Percentiles rank a stretch among this genome's conserved stretches.
These are phyloP conservation scores for Latrodectus hesperus DNA, from an alignment of 2,888 invertebrate genomes.

Conservation along the genomic window DNA sequence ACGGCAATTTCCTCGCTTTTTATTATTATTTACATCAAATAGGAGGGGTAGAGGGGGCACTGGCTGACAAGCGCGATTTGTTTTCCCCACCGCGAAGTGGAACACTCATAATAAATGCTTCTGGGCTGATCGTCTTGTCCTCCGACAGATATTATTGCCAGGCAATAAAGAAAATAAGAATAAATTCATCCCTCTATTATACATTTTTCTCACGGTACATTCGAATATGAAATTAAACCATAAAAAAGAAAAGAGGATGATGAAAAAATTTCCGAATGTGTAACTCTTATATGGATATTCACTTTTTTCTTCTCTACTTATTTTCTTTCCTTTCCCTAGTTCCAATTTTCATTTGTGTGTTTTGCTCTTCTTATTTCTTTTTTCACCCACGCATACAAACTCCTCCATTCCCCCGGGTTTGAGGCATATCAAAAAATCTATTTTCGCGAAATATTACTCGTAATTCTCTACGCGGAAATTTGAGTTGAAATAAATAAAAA, in stretches of 20 bases:
- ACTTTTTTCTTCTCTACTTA: conserved; percentile 3
- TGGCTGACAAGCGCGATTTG: conserved; percentile 53
- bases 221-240: conserved; percentile 37
- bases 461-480: conserved; percentile 39
- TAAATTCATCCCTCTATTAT: conserved; percentile 6
- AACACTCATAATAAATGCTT: conserved; percentile 47
- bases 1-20: background rate
- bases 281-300: conserved; percentile 34
- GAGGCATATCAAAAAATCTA: conserved; percentile 38
- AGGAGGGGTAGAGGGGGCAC: conserved; percentile 18
- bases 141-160: conserved; percentile 56
- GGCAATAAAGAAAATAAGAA: conserved; percentile 46
- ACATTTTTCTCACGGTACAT: conserved; percentile 21
- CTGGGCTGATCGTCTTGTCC: conserved; percentile 26
- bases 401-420: background rate
- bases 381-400: background rate
- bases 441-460: conserved; percentile 48
- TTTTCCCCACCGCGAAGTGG: conserved; percentile 42
- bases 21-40: conserved; percentile 32
- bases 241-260: conserved; percentile 6
- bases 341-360: conserved; percentile 36
- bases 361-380: background rate
- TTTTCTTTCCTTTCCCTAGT: conserved; percentile 9
- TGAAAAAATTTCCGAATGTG: conserved; percentile 23
- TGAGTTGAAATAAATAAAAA: background rate